Percentiles rank a stretch among this genome's conserved stretches.
phyloP scores from a whole-genome alignment of 2,888 invertebrate species.

The Hypolimnas misippus region DNA sequence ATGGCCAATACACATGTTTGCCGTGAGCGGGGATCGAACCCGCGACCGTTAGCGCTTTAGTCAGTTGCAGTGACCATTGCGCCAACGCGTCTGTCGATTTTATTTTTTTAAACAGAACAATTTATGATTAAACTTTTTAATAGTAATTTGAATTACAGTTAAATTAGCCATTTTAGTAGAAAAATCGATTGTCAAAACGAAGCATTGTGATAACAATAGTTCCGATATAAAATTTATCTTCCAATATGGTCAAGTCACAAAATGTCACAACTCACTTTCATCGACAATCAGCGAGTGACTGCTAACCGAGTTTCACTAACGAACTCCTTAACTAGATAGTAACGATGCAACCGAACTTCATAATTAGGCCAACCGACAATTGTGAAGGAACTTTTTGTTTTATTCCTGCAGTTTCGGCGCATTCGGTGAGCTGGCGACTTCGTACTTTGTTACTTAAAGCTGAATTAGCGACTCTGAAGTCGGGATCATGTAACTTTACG shows the following conservation, averaged over 20 bases:
- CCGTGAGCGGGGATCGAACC: too few relatives aligned
- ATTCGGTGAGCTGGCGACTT: constrained; percentile 13
- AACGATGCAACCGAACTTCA: constrained; percentile 30
- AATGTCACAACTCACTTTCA: constrained; percentile 59
- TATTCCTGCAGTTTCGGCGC: constrained; percentile 16
- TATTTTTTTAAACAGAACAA: too few relatives aligned
- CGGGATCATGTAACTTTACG: constrained; percentile 5
- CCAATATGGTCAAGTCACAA: constrained; percentile 8
- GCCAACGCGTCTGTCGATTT: too few relatives aligned
- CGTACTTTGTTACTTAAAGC: constrained; percentile 13
- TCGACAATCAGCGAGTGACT: constrained; percentile 68
- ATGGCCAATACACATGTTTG: too few relatives aligned
- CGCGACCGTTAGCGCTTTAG: too few relatives aligned
- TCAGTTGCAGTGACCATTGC: too few relatives aligned
- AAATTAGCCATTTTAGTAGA: too few relatives aligned
- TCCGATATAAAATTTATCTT: background rate
- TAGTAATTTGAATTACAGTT: too few relatives aligned
- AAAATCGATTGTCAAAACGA: too few relatives aligned
- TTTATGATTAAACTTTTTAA: too few relatives aligned
- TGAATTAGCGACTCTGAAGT: constrained; percentile 3
- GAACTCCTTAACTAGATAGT: constrained; percentile 74
- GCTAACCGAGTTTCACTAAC: constrained; percentile 71
- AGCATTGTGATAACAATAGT: too few relatives aligned
- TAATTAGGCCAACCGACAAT: constrained; percentile 35
- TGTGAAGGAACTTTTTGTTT: constrained; percentile 23